These are phyloP conservation scores for Limanda limanda DNA, from an alignment of 2,113 vertebrate species.

Conservation along the genomic window DNA sequence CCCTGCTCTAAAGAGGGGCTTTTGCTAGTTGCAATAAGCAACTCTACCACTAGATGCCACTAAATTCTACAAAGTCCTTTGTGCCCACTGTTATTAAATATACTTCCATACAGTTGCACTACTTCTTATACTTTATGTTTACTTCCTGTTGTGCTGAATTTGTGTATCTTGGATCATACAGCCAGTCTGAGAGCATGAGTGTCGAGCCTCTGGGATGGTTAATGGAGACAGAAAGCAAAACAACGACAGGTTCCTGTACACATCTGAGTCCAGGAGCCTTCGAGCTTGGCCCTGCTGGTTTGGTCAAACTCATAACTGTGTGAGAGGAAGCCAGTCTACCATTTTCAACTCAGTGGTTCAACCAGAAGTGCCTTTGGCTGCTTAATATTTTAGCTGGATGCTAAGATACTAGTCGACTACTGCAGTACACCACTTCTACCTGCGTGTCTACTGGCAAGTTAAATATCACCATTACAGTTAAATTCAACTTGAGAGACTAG, in stretches of 20 bases:
- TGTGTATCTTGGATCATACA: conserved; percentile 19
- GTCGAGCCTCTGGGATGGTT: conserved; percentile 40
- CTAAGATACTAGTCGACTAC: neutral
- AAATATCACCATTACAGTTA: neutral
- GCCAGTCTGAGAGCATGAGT: conserved; percentile 15
- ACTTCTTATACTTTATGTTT: neutral
- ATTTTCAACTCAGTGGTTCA: neutral
- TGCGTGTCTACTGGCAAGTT: neutral
- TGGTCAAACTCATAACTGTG: conserved; percentile 27
- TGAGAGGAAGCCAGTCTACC: conserved; percentile 30
- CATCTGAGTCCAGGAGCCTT: neutral
- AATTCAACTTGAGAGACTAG: too few species aligned
- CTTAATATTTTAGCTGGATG: neutral
- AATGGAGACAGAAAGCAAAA: conserved; percentile 46
- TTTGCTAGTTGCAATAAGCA: too few species aligned
- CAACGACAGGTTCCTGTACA: conserved; percentile 17
- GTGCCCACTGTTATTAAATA: too few species aligned
- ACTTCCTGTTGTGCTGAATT: neutral
- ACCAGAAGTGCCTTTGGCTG: neutral
- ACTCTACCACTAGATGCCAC: too few species aligned
- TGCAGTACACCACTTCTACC: neutral
- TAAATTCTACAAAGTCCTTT: neutral
- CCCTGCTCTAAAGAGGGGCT: too few species aligned
- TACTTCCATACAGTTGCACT: neutral
- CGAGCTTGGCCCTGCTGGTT: conserved; percentile 20